Evolutionary conservation across 2,113 vertebrate species (phyloP).

Genomic region (Felis catus): F.catus_Fca126_mat1.0 CM031412.1:171196001-171196500

Average conservation of each 20-base stretch:
- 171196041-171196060: background rate
- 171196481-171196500: no score
- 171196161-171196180: background rate
- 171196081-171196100: background rate
- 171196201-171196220: background rate
- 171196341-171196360: background rate
- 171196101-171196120: constrained; percentile 25
- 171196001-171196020: background rate
- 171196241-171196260: background rate
- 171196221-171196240: background rate
- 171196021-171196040: background rate
- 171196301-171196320: background rate
- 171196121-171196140: background rate
- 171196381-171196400: background rate
- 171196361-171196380: background rate
- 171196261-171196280: background rate
- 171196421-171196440: background rate
- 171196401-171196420: background rate
- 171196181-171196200: background rate
- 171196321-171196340: background rate
- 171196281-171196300: background rate
- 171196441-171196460: no score
- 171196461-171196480: no score
- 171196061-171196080: constrained; percentile 42
- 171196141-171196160: background rate